Conservation (phyloP, 1,140 invertebrate genomes). For the Chironomus striatipennis region DNA sequence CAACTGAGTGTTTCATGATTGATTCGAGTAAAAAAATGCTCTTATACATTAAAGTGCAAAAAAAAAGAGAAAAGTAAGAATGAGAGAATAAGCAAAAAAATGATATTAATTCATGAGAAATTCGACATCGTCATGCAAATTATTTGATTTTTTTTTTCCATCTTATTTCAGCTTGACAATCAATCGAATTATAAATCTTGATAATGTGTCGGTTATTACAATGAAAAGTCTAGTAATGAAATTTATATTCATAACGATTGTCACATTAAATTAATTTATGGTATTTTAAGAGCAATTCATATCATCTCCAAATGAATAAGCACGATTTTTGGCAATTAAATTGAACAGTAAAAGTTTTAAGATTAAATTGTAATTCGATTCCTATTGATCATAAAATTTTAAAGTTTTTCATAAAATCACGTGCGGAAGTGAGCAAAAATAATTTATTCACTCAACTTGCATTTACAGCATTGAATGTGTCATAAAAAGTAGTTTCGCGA, state of each 20-base stretch:
- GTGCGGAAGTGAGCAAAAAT: not conserved
- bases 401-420: not conserved
- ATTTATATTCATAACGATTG: too few relatives aligned
- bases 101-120: slow-evolving; percentile 2
- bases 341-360: not conserved
- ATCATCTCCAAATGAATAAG: too few relatives aligned
- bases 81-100: not conserved
- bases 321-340: too few relatives aligned
- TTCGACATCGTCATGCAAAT: not conserved
- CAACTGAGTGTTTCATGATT: not conserved
- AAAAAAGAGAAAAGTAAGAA: not conserved
- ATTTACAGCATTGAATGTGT: not conserved
- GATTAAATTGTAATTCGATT: too few relatives aligned
- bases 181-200: not conserved
- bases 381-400: not conserved
- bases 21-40: not conserved
- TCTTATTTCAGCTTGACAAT: not conserved
- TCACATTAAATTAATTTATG: too few relatives aligned
- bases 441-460: too few relatives aligned
- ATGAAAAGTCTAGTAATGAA: not conserved
- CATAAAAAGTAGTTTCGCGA: not conserved
- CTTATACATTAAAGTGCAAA: not conserved
- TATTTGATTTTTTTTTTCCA: slow-evolving; percentile 5
- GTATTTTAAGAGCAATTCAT: too few relatives aligned
- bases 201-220: not conserved